Percentiles rank a stretch among this genome's conserved stretches.
phyloP scores from a whole-genome alignment of 1,140 invertebrate genomes.

The Platyscapa corneri region DNA sequence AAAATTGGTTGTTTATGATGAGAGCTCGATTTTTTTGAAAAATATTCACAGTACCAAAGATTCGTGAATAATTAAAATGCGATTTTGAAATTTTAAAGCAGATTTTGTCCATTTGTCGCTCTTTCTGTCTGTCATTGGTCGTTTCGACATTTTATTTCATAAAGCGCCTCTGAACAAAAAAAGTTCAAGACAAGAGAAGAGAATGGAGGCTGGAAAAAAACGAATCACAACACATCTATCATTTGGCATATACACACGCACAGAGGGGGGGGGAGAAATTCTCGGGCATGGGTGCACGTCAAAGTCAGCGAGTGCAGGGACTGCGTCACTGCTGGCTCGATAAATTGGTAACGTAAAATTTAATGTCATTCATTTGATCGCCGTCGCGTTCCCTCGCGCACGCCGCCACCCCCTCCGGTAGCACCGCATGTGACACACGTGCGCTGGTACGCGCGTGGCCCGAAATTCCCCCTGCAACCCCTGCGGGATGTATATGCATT shows the following conservation, averaged over 20 bases:
- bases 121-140: no score
- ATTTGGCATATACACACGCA: no score
- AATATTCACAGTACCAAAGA: no score
- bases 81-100: no score
- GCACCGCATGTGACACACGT: conserved; percentile 28
- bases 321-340: conserved; percentile 56
- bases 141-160: no score
- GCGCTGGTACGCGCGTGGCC: not conserved
- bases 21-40: no score
- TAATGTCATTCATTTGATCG: conserved; percentile 66
- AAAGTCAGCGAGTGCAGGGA: conserved; percentile 24
- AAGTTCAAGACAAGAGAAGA: not conserved
- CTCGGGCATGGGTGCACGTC: not conserved
- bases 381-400: conserved; percentile 48
- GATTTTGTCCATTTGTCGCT: no score
- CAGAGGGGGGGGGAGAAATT: no score
- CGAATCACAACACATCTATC: not conserved
- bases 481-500: not conserved
- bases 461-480: not conserved
- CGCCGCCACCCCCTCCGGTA: not conserved
- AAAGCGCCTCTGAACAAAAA: not conserved
- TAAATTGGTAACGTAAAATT: conserved; percentile 69
- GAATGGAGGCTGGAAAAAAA: not conserved
- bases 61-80: no score
- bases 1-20: no score